Base-by-base conservation (phyloP, 2,888 invertebrate species). In the Drosophila colorata region DNA sequence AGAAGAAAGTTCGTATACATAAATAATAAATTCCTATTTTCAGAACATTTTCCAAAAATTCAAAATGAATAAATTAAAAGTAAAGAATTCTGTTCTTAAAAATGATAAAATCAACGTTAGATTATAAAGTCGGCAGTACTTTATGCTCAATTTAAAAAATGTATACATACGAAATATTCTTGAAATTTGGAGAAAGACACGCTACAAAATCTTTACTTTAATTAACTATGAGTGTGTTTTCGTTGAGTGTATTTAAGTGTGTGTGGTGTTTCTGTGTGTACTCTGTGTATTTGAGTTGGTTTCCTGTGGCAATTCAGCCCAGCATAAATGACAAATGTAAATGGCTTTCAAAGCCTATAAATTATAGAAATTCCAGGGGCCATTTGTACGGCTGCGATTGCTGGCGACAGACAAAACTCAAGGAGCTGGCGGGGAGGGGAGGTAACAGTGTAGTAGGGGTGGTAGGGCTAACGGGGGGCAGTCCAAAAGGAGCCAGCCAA, bases 281-380 rank as follows among this genome's bases (percentile, higher is more conserved):
- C 35, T 35, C 44, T 44, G 16, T 63, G 28, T 63, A 18, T 48
- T 28, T 56, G 48, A 44, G 33, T 56, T 23, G 37, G 56, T 49
- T 69, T 78, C 65, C 78, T 77, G 74, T 57, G 49, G 59, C 64
- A 60, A 64, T 52, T 52, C 69, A 63, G 65, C 55, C 37, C 59
- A 75, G 78, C 78, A 79, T 77, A 80, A 79, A 79, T 79, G 79
- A 79, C 79, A 79, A 79, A 80, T 80, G 81, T 80, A 80, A 84
- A 84, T 85, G 77, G 70, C 88, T 80, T 86, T 87, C 73, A 78
- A 83, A 71, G 87, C 87, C 82, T 78, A 87, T 87, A 83, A 87
- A 87, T 84, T 87, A 83, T 81, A 87, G 78, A 84, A 78, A 80
- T 82, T 80, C 78, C 84, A 70, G 68, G 71, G 77, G 78, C 84